These are phyloP conservation scores for Paraplagusia blochii DNA, from an alignment of 2,113 vertebrate species.

Conservation along the genomic window DNA sequence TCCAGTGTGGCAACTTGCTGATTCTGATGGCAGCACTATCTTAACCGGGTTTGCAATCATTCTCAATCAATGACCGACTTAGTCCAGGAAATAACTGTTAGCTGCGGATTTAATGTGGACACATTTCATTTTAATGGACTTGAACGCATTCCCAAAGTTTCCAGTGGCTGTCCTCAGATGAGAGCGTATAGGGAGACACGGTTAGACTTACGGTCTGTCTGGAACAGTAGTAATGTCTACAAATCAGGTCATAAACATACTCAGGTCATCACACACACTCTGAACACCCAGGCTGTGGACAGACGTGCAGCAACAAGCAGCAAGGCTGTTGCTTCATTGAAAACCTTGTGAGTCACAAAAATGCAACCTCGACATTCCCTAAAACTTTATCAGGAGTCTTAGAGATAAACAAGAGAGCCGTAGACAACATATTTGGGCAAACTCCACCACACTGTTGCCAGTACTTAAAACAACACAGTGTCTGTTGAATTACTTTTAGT, in stretches of 20 bases:
- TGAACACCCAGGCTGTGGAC: constrained; percentile 27
- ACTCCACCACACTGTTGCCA: constrained; percentile 13
- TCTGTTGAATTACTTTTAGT: too few relatives aligned
- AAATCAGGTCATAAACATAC: constrained; percentile 27
- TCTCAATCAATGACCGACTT: too few relatives aligned
- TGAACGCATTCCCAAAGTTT: background rate
- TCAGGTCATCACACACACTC: constrained; percentile 18
- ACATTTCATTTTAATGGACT: constrained; percentile 2
- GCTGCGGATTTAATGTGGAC: background rate
- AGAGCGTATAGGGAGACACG: background rate
- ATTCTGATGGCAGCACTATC: too few relatives aligned
- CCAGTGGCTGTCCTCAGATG: background rate
- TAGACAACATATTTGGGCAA: background rate
- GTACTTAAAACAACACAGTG: too few relatives aligned
- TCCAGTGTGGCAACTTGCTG: too few relatives aligned
- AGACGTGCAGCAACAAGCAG: constrained; percentile 37
- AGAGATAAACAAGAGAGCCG: constrained; percentile 15
- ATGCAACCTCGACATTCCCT: constrained; percentile 52
- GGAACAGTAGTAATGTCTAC: background rate
- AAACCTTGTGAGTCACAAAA: constrained; percentile 39
- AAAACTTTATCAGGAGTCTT: constrained; percentile 23
- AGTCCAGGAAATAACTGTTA: too few relatives aligned
- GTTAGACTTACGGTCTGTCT: background rate
- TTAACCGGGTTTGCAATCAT: too few relatives aligned
- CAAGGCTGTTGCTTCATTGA: constrained; percentile 3